Evolutionary conservation across 2,888 invertebrate genomes (phyloP).

Genomic region (Cataglyphis albicans): DNA sequence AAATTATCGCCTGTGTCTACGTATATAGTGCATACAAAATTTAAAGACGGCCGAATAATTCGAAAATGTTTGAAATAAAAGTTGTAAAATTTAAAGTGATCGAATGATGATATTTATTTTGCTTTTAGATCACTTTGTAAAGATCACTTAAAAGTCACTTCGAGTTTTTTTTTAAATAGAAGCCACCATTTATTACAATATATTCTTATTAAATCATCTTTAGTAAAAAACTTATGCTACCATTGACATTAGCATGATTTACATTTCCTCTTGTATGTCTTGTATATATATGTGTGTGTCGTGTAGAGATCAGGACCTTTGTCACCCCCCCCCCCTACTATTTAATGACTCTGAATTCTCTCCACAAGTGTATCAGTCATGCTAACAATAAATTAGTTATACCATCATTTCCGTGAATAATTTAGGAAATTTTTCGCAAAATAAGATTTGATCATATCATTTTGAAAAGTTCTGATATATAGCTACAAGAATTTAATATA

Average conservation of each 20-base stretch:
- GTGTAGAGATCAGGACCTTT: not conserved
- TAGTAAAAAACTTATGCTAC: not conserved
- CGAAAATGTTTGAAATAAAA: not conserved
- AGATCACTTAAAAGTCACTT: not conserved
- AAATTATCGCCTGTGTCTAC: not conserved
- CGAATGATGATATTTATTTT: constrained; percentile 6
- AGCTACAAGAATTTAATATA: not conserved
- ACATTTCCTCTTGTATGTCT: not conserved
- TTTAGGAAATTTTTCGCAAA: not conserved
- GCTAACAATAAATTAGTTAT: not conserved
- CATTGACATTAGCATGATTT: not conserved
- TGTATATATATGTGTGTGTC: no score
- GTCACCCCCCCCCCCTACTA: not conserved
- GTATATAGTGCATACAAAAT: not conserved
- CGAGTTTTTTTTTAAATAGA: not conserved
- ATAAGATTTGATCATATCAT: not conserved
- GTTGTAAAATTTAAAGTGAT: not conserved
- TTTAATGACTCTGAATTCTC: not conserved
- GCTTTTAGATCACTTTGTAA: not conserved
- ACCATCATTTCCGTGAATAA: not conserved
- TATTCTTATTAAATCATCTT: not conserved
- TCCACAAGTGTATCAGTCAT: not conserved
- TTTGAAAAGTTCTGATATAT: not conserved
- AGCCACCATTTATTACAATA: not conserved
- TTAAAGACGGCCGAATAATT: not conserved